Conservation (phyloP, 2,888 invertebrate species). For the Orthonychiurus folsomi region DNA sequence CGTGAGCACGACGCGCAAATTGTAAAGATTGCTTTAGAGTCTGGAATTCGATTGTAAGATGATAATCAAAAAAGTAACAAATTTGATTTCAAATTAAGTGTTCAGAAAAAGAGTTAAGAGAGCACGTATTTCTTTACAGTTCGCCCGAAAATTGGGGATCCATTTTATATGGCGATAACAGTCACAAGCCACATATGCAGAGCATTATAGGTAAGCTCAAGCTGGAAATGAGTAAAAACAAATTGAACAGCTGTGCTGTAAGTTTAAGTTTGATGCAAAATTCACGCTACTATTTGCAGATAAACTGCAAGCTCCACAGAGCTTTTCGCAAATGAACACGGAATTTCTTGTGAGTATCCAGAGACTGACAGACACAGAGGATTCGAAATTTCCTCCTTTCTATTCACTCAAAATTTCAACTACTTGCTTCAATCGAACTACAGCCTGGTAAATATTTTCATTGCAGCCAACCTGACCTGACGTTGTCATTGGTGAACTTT, state of each 20-base stretch:
- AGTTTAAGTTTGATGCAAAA: neutral
- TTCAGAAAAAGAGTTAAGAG: neutral
- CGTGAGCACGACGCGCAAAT: constrained; percentile 97
- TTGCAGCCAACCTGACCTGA: neutral
- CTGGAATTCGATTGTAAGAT: constrained; percentile 83
- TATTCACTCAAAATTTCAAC: constrained; percentile 32
- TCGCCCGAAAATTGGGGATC: constrained; percentile 95
- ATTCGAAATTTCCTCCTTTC: constrained; percentile 25
- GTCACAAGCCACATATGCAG: constrained; percentile 97
- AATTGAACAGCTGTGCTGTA: neutral
- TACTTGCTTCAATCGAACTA: constrained; percentile 26
- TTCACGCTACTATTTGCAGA: constrained; percentile 17
- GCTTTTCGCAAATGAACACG: constrained; percentile 31
- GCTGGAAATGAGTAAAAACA: neutral
- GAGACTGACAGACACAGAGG: constrained; percentile 24
- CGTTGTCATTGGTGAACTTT: neutral
- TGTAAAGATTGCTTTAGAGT: constrained; percentile 95
- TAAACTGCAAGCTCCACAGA: constrained; percentile 34
- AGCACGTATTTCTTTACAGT: too few species aligned
- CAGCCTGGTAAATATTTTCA: constrained; percentile 15
- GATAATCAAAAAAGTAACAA: neutral
- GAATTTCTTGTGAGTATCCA: constrained; percentile 35
- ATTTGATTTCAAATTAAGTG: neutral
- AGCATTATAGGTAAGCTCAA: constrained; percentile 67
- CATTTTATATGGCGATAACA: constrained; percentile 85